These are phyloP conservation scores for Pachymerium ferrugineum DNA, from an alignment of 2,888 invertebrate species.

Conservation along the genomic window DNA sequence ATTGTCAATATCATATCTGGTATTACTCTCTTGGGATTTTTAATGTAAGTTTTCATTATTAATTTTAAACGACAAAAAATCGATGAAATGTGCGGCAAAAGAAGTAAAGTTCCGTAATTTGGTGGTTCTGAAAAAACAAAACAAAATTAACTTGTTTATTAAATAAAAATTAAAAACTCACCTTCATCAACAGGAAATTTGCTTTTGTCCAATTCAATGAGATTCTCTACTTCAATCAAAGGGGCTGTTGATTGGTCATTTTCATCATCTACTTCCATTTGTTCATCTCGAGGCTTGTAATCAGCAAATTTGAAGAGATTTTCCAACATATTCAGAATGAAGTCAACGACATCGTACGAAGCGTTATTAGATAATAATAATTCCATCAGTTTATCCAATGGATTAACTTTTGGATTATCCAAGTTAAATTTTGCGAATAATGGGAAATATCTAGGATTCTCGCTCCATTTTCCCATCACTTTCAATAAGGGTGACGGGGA, in stretches of 20 bases:
- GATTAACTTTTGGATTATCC: constrained; percentile 52
- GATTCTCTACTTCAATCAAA: neutral
- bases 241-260: neutral
- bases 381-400: constrained; percentile 63
- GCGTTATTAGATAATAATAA: constrained; percentile 66
- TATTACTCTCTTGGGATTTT: neutral
- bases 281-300: constrained; percentile 47
- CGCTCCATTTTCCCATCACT: constrained; percentile 72
- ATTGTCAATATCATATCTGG: constrained; percentile 26
- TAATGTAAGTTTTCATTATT: constrained; percentile 12
- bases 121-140: constrained; percentile 47
- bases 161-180: neutral
- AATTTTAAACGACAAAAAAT: constrained; percentile 53
- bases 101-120: constrained; percentile 66
- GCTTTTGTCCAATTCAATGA: neutral
- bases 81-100: constrained; percentile 65
- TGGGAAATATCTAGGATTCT: constrained; percentile 66
- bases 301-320: constrained; percentile 63
- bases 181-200: neutral
- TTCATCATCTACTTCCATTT: constrained; percentile 40
- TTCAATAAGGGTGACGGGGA: constrained; percentile 75
- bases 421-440: constrained; percentile 59
- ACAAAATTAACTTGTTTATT: neutral
- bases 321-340: constrained; percentile 68
- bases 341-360: constrained; percentile 64